Percentiles rank a stretch among this genome's conserved stretches.
These are phyloP conservation scores for Nebria brevicollis DNA, from an alignment of 2,888 invertebrate species.

Conservation along the genomic window DNA sequence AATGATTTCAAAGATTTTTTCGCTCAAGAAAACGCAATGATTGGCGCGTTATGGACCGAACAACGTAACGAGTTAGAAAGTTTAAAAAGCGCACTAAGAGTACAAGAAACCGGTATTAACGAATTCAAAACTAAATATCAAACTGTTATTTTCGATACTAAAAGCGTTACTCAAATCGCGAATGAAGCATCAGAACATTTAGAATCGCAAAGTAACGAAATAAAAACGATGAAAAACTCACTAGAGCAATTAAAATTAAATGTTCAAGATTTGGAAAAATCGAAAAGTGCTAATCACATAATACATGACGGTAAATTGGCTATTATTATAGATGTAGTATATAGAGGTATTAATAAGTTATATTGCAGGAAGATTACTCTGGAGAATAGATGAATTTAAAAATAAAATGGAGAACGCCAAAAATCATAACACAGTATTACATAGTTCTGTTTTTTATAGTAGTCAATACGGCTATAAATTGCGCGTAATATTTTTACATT, in stretches of 20 bases:
- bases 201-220: constrained; percentile 63
- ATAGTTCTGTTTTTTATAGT: constrained; percentile 76
- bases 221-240: constrained; percentile 59
- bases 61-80: constrained; percentile 57
- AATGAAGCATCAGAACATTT: constrained; percentile 66
- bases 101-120: constrained; percentile 54
- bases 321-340: not conserved
- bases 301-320: constrained; percentile 8
- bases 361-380: constrained; percentile 70
- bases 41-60: constrained; percentile 60
- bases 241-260: constrained; percentile 64
- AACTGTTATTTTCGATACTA: constrained; percentile 64
- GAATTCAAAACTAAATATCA: constrained; percentile 64
- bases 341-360: not conserved
- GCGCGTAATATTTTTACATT: constrained; percentile 63
- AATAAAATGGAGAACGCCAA: constrained; percentile 75
- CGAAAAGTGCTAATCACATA: constrained; percentile 58
- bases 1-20: constrained; percentile 59
- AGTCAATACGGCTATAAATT: constrained; percentile 80
- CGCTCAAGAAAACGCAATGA: constrained; percentile 59
- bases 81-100: constrained; percentile 53
- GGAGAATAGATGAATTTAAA: constrained; percentile 75
- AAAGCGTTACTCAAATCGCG: constrained; percentile 64
- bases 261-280: constrained; percentile 63
- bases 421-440: constrained; percentile 70